Evolutionary conservation across 2,888 invertebrate genomes (phyloP).

Genomic region (Halocaridina rubra): DNA sequence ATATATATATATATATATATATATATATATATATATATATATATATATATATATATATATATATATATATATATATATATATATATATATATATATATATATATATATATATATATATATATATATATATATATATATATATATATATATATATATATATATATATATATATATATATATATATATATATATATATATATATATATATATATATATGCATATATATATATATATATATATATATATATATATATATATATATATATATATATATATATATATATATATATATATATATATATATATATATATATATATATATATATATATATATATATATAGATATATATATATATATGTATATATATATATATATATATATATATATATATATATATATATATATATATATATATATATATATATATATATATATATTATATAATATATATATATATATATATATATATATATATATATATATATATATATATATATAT

Average conservation of each 20-base stretch:
- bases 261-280: constrained; percentile 6
- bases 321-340: constrained; percentile 16
- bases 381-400: neutral
- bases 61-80: constrained; percentile 9
- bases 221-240: constrained; percentile 14
- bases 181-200: constrained; percentile 19
- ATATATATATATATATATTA: neutral
- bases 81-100: neutral
- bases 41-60: constrained; percentile 14
- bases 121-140: constrained; percentile 7
- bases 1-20: neutral
- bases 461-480: neutral
- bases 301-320: constrained; percentile 10
- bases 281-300: constrained; percentile 16
- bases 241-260: constrained; percentile 16
- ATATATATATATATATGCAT: constrained; percentile 2
- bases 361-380: too few relatives aligned
- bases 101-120: neutral
- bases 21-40: constrained; percentile 14
- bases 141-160: neutral
- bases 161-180: neutral
- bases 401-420: neutral
- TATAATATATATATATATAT: neutral
- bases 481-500: neutral
- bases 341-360: neutral